Evolutionary conservation across 2,797 vertebrate species (phyloP), one percentile per base, ranked within the genome.

Genomic region (Sebastes nivosus): DNA sequence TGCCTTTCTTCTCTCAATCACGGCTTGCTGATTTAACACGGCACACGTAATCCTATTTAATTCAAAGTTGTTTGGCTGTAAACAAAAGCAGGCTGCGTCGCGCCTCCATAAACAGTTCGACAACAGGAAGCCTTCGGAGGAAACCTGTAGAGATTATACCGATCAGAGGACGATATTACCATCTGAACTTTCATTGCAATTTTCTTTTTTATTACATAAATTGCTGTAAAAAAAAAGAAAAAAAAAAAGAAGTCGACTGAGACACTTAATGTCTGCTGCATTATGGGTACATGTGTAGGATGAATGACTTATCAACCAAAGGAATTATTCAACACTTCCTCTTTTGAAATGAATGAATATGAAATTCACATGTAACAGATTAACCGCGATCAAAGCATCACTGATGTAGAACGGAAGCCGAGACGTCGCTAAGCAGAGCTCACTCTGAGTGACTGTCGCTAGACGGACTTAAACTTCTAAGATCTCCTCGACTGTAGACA

Each of bases 21-120:
- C 2, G 34, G 29, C 60, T 67, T 71, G 80, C 80, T 83, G 82
- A 77, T 81, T 72, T 64, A 54, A 63, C 8, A 50, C 64, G 32
- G 69, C 63, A 54, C 72, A 77, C 50, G 7, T 82, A 84, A 86
- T 86, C 81, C 79, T 60, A 5, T 75, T 85, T 75, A 32, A 69
- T 66, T 57, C 52, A 66, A 67, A 73, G 67, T 55, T 75, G 72
- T 82, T 76, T 75, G 81, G 57, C 66, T 80, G 74, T 14, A 77
- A 60, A 30, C 58, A 60, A 0, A 30, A 10, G 24, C 55, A 14
- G 55, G 52, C 52, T 55, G 52, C 52, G 52, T 55, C 4, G 22
- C 54, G 54, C 54, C 22, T 24, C 54, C 54, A 55, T 6, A 55
- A 12, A 55, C 22, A 54, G 50, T 54, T 22, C 50, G 12, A 27